phyloP scores from a whole-genome alignment of 2,113 vertebrate species.

The Felis catus region DNA sequence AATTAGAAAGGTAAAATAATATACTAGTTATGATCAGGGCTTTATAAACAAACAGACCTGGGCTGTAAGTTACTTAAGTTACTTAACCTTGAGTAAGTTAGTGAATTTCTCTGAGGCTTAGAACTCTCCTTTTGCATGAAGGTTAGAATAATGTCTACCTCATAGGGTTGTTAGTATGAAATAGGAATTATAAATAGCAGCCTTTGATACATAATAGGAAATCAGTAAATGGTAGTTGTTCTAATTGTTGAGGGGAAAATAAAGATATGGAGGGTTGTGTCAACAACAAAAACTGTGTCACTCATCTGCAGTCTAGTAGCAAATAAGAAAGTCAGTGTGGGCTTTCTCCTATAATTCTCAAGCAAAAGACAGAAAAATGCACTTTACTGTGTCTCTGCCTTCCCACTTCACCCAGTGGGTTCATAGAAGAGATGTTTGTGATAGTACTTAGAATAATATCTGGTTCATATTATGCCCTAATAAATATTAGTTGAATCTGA shows the following conservation, averaged over 20 bases:
- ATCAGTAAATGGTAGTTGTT: neutral
- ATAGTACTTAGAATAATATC: neutral
- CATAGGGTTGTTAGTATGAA: neutral
- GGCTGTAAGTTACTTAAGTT: neutral
- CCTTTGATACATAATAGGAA: slow-evolving; percentile 2
- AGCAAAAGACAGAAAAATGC: neutral
- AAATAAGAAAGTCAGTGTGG: neutral
- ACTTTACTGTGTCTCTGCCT: neutral
- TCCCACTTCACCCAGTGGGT: neutral
- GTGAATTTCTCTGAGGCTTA: neutral
- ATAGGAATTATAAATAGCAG: neutral
- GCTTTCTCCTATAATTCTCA: neutral
- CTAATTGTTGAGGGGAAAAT: neutral
- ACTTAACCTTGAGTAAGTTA: neutral
- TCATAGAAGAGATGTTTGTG: neutral
- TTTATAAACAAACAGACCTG: neutral
- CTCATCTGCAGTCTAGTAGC: neutral
- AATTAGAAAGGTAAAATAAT: neutral
- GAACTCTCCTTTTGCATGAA: neutral
- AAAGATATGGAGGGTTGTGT: neutral
- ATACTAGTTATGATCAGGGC: neutral
- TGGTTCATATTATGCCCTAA: neutral
- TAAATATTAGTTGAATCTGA: slow-evolving; percentile 13
- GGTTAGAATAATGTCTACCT: neutral
- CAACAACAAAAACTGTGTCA: neutral